Evolutionary conservation across 2,113 vertebrate genomes (phyloP), one percentile per base, ranked within the genome.

Genomic region (Ciconia maguari): DNA sequence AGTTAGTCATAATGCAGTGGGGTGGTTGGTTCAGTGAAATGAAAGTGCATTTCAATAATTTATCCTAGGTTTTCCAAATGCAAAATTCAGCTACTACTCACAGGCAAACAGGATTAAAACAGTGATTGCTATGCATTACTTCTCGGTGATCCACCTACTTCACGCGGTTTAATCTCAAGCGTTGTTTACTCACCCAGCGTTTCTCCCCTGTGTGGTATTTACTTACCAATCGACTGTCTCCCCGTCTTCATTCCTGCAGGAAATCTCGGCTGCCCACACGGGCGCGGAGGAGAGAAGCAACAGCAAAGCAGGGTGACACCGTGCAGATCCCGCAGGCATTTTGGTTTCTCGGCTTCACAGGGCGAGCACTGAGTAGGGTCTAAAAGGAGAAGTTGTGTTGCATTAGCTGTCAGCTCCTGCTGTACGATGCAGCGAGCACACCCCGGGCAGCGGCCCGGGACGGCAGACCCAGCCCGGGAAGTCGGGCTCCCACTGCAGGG

Each of bases 141-240:
- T n/a, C 74, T 68, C 58, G 36, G 58, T 17, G 74, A 70, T 16
- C 83, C 66, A 60, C 84, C 74, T 82, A 27, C 91, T 85, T 61
- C 51, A n/a, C 9, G 4, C 5, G 1, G 69, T n/a, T 86, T 89
- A 25, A 66, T 44, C 60, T 76, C 78, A 22, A 1, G 57, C 13
- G 15, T 24, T 74, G 44, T 85, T 90, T 78, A 72, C 75, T 91
- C 77, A 34, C 32, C 58, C 74, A 25, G 27, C 3, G 0, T 7
- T 48, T 57, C 46, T 41, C n/a, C 65, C 36, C 62, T 38, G 19
- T 8, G 5, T 14, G 9, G 76, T 30, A 7, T 96, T 92, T 95
- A 98, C 99, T 97, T 97, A 99, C 99, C 99, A 99, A 57, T 99
- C 99, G n/a, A 99, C 98, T n/a, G 98, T 52, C 17, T 98, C 79